Evolutionary conservation across 2,888 invertebrate genomes (phyloP), one percentile per base, ranked within the genome.

Genomic region (Neoaliturus tenellus): DNA sequence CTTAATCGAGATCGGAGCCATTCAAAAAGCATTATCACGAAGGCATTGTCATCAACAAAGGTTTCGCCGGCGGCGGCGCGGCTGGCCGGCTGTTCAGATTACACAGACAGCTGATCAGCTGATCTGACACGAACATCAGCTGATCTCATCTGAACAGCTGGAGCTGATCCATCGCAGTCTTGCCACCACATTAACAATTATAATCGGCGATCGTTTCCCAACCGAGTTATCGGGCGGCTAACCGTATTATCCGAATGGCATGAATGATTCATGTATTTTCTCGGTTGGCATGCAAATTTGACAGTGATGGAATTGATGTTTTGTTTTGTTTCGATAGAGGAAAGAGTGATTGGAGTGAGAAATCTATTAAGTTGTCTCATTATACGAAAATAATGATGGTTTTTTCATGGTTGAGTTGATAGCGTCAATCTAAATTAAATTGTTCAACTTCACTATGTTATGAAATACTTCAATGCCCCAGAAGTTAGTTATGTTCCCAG

Each of bases 41-140:
- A 1, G 14, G 28, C 31, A 62, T 62, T 62, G 62, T 62, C 14
- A 31, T 28, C 62, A 62, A 62, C 28, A 62, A 62, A 62, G 62
- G 62, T 28, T 31, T 20, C 48, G 48, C 20, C 20, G 51, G 51
- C 51, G 23, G 51, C n/a, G 44, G 44, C 2, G 17, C 8, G 17
- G 20, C 55, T 23, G 62, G 3, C 62, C 62, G 31, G 14, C 62
- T 62, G 55, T 55, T 62, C 62, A 31, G 62, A 62, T 62, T 62
- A 62, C 31, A n/a, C 17, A 20, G 51, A 62, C 62, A 62, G 8
- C 31, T 55, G 28, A 62, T 14, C 62, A 62, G 62, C 62, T 62
- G 62, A 62, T 62, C 31, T 62, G 31, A 62, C 62, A 62, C 62
- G 25, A n/a, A 35, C n/a, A 55, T 62, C 62, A 62, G 14, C 14